phyloP scores from a whole-genome alignment of 2,113 vertebrate genomes.

The Ardeotis arabs region DNA sequence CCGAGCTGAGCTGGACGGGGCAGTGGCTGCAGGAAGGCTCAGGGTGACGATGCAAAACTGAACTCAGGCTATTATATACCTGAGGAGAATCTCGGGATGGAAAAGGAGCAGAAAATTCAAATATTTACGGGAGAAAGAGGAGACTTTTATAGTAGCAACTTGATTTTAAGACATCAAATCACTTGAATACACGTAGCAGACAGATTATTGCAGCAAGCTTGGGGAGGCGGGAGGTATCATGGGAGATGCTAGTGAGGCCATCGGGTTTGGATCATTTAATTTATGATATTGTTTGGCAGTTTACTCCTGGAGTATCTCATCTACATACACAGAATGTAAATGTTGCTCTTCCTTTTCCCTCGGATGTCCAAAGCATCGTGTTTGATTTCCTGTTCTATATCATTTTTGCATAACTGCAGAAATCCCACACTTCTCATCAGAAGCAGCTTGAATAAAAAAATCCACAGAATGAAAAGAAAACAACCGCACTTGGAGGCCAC shows the following conservation, averaged over 20 bases:
- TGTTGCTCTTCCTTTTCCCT: background rate
- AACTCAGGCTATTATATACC: background rate
- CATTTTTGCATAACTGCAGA: background rate
- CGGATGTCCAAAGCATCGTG: fast-evolving
- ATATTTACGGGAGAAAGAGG: background rate
- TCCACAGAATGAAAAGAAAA: background rate
- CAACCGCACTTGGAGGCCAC: background rate
- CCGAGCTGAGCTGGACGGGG: background rate
- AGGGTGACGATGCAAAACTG: background rate
- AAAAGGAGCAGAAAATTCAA: background rate
- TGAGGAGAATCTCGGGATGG: background rate
- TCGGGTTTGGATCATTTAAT: background rate
- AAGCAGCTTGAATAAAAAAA: slow-evolving; percentile 3
- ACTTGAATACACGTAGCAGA: background rate
- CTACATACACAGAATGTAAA: background rate
- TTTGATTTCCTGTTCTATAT: background rate
- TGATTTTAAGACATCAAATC: background rate
- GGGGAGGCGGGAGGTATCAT: fast-evolving
- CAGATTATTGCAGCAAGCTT: background rate
- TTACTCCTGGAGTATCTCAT: background rate
- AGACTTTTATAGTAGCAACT: fast-evolving
- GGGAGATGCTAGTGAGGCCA: background rate
- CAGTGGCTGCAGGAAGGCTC: too few species aligned
- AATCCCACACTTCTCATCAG: background rate
- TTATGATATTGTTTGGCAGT: background rate